Evolutionary conservation across 30 jellyfish, hydroid and myxozoan genomes (phyloP).

Genomic region (Thelohanellus kitauei): DNA sequence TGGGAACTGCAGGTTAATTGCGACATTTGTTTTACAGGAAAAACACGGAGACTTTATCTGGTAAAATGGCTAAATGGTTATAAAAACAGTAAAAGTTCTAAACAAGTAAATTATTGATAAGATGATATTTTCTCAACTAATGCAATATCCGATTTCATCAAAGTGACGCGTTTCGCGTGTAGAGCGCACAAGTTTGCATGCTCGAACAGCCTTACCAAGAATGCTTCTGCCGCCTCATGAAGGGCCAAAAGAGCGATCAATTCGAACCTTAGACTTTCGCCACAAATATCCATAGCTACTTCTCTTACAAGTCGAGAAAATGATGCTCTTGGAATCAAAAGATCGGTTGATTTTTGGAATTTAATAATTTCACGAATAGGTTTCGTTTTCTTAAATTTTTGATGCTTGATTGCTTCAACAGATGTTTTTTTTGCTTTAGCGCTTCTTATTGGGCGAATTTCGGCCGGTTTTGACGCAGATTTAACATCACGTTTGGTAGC

Average conservation of each 20-base stretch:
- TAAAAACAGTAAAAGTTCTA: too few species aligned
- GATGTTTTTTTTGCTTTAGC: too few species aligned
- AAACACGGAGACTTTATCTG: too few species aligned
- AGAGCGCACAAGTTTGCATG: neutral
- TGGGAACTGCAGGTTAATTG: too few species aligned
- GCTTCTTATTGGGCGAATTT: too few species aligned
- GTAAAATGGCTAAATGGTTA: too few species aligned
- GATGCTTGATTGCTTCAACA: too few species aligned
- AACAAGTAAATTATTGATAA: too few species aligned
- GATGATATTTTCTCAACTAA: neutral
- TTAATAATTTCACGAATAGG: neutral
- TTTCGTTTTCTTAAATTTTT: too few species aligned
- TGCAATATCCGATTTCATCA: neutral
- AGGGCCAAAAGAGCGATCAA: neutral
- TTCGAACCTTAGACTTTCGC: neutral
- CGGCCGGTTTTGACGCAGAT: too few species aligned
- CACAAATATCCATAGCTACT: neutral
- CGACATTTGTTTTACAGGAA: too few species aligned
- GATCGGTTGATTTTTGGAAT: neutral
- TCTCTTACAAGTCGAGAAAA: constrained; percentile 1
- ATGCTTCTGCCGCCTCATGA: neutral
- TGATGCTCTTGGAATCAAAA: neutral
- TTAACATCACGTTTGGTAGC: too few species aligned
- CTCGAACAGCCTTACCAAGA: neutral
- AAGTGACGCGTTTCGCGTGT: constrained; percentile 1